phyloP scores from a whole-genome alignment of 2,888 invertebrate species.

The Pegoplata infirma region DNA sequence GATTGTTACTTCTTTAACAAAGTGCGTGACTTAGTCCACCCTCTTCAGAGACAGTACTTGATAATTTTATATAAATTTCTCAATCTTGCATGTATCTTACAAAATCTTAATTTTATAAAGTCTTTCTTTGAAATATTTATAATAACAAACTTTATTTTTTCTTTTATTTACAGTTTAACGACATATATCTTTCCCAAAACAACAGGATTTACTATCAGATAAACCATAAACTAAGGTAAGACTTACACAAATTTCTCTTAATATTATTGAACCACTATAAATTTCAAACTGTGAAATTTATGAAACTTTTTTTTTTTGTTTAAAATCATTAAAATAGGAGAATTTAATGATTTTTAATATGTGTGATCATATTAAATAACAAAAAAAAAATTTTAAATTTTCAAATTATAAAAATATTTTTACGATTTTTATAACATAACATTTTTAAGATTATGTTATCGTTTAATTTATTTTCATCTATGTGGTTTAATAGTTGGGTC shows the following conservation, averaged over 20 bases:
- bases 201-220: not conserved
- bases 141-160: no score
- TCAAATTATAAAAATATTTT: not conserved
- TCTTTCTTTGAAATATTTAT: no score
- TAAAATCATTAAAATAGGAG: constrained; percentile 10
- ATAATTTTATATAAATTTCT: no score
- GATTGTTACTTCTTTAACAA: no score
- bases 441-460: not conserved
- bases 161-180: not conserved
- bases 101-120: no score
- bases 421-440: not conserved
- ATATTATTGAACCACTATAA: not conserved
- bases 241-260: not conserved
- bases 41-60: no score
- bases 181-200: not conserved
- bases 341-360: constrained; percentile 12
- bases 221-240: constrained; percentile 14
- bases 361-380: constrained; percentile 11
- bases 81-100: no score
- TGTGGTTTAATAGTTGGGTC: not conserved
- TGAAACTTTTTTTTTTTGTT: not conserved
- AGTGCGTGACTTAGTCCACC: no score
- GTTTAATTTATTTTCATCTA: not conserved
- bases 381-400: not conserved
- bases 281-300: constrained; percentile 16